Conservation (phyloP, 92 coral and sea anemone species). For the Actinernus sp. region DNA sequence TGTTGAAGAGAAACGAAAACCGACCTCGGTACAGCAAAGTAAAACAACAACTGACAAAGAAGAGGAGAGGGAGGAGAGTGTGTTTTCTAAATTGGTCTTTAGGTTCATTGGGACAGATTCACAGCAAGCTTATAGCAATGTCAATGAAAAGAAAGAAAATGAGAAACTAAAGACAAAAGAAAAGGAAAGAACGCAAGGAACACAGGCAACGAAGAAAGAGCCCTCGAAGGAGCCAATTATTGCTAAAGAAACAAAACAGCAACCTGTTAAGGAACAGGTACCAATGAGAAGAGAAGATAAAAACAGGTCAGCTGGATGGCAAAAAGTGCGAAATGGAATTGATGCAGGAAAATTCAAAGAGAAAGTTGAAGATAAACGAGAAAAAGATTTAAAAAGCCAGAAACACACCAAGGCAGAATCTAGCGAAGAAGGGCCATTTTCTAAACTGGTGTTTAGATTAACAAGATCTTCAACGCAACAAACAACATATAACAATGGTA, state of each 20-base stretch:
- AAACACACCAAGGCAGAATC: not conserved
- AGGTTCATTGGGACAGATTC: not conserved
- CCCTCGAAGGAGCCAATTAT: too few relatives aligned
- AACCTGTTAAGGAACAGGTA: not conserved
- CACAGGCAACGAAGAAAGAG: too few relatives aligned
- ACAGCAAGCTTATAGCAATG: conserved; percentile 8
- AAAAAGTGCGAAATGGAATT: not conserved
- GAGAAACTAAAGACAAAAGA: conserved; percentile 1
- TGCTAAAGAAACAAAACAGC: too few relatives aligned
- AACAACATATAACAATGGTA: not conserved
- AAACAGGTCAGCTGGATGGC: not conserved
- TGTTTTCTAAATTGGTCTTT: conserved; percentile 20
- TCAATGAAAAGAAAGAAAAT: conserved; percentile 24
- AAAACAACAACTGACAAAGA: conserved; percentile 1
- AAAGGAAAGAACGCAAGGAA: not conserved
- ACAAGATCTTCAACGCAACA: conserved; percentile 4
- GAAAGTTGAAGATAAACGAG: too few relatives aligned
- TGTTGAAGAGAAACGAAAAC: not conserved
- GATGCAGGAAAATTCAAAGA: not conserved
- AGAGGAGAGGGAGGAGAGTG: conserved; percentile 5
- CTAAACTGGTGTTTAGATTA: conserved; percentile 3
- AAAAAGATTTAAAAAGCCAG: not conserved
- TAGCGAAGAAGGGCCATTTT: conserved; percentile 11
- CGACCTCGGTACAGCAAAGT: not conserved
- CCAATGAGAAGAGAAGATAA: conserved; percentile 5